Evolutionary conservation across 2,113 vertebrate species (phyloP), one percentile per base, ranked within the genome.

Genomic region (Pteropus alecto): DNA sequence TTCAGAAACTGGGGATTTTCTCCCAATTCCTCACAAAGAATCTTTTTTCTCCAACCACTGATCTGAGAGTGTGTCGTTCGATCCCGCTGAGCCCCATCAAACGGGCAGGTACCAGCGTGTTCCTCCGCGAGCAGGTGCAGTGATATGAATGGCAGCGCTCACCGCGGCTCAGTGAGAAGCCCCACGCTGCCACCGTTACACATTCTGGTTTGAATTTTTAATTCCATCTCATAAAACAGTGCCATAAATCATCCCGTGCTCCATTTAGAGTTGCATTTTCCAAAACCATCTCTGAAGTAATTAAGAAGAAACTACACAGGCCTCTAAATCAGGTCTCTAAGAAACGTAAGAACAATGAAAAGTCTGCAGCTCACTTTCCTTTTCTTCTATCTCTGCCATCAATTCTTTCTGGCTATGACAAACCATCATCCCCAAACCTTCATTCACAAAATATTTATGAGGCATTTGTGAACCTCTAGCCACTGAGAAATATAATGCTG

Each of bases 361-460:
- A 90, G 73, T 78, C 94, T 76, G 60, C 54, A 56, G 71, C 35
- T 84, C 73, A 13, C 65, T 93, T 74, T 58, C 61, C 48, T 56
- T 82, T 93, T 38, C 68, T 77, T 90, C 77, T 81, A 2, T 85
- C 77, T 58, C 87, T 83, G 30, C 1, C 83, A 88, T 68, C 93
- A 95, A 94, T 96, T 94, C 92, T 90, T 92, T 93, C 90, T 61
- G 65, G 46, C 60, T 76, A 4, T 77, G 93, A 97, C 92, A 96
- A 93, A 96, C 89, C 84, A 93, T 94, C 94, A 92, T 88, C 79
- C 90, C 93, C 76, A 41, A 95, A 87, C 95, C 83, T 97, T 96
- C 93, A 86, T 96, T 97, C 96, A 95, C 61, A 91, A 96, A 97
- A 96, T 98, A 97, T 98, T 98, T 98, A 98, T 97, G 97, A 97